phyloP scores from a whole-genome alignment of 2,113 vertebrate species.

The Spea bombifrons region DNA sequence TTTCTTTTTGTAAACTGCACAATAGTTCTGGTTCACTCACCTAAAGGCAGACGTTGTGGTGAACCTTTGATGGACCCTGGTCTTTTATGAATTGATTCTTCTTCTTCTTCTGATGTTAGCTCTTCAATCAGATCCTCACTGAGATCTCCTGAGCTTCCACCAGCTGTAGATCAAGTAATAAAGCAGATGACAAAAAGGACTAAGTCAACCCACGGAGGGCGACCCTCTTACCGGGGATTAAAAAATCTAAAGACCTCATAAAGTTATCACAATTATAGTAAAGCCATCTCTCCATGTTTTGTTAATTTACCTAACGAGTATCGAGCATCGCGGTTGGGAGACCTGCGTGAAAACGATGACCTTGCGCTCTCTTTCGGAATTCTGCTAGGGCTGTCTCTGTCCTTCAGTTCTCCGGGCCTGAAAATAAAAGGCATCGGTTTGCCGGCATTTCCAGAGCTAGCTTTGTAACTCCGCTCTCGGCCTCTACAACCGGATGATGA shows the following conservation, averaged over 20 bases:
- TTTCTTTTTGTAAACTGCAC: background rate
- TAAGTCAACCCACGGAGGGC: too few species aligned
- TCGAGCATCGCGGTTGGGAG: background rate
- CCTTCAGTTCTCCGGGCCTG: constrained; percentile 10
- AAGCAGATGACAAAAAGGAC: background rate
- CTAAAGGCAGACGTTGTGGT: background rate
- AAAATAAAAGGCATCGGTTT: background rate
- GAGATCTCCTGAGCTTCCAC: constrained; percentile 33
- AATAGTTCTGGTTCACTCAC: constrained; percentile 30
- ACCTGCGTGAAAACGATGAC: constrained; percentile 22
- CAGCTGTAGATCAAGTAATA: constrained; percentile 14
- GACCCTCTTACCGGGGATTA: too few species aligned
- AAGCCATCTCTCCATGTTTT: too few species aligned
- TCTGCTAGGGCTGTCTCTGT: constrained; percentile 17
- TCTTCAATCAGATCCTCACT: constrained; percentile 21
- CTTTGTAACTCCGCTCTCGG: too few species aligned
- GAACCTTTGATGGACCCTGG: background rate
- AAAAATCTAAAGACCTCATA: too few species aligned
- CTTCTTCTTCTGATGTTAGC: background rate
- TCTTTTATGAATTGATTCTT: background rate
- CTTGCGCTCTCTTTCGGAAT: constrained; percentile 3
- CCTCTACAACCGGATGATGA: too few species aligned
- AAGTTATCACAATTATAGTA: too few species aligned
- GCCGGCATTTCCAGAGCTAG: too few species aligned
- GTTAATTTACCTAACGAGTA: constrained; percentile 6